Evolutionary conservation across 1,140 invertebrate genomes (phyloP).

Genomic region (Adoxophyes honmai): DNA sequence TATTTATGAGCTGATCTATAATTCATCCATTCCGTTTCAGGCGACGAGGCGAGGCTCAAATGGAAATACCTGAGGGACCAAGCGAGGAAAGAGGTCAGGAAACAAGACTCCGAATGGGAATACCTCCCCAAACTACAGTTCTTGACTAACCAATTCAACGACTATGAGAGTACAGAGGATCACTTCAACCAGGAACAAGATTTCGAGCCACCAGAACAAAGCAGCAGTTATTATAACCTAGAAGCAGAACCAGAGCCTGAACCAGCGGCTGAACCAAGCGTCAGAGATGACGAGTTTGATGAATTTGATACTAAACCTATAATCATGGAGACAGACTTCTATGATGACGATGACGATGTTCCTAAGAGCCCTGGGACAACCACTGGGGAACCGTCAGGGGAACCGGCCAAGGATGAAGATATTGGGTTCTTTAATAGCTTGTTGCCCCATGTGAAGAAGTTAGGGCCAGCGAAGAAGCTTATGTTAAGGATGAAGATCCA

Average conservation of each 20-base stretch:
- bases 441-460: constrained; percentile 64
- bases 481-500: constrained; percentile 72
- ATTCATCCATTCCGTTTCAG: constrained; percentile 41
- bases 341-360: constrained; percentile 63
- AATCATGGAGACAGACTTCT: constrained; percentile 67
- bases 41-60: constrained; percentile 64
- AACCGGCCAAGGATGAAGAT: constrained; percentile 61
- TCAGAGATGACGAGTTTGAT: constrained; percentile 66
- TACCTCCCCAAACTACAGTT: constrained; percentile 63
- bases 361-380: constrained; percentile 30
- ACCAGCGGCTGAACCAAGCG: constrained; percentile 25
- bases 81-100: constrained; percentile 61
- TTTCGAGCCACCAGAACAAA: constrained; percentile 28
- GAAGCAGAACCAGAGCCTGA: constrained; percentile 27
- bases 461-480: constrained; percentile 66
- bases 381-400: constrained; percentile 24
- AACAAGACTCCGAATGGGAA: constrained; percentile 64
- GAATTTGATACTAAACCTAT: constrained; percentile 72
- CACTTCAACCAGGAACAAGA: constrained; percentile 52
- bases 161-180: constrained; percentile 53
- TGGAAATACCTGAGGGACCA: constrained; percentile 73
- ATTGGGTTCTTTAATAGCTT: constrained; percentile 70
- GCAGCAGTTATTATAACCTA: constrained; percentile 39
- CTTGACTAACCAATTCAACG: constrained; percentile 64
- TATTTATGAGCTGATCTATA: constrained; percentile 7